Evolutionary conservation across 2,113 vertebrate genomes (phyloP), one percentile per base, ranked within the genome.

Genomic region (Hippolais icterina): DNA sequence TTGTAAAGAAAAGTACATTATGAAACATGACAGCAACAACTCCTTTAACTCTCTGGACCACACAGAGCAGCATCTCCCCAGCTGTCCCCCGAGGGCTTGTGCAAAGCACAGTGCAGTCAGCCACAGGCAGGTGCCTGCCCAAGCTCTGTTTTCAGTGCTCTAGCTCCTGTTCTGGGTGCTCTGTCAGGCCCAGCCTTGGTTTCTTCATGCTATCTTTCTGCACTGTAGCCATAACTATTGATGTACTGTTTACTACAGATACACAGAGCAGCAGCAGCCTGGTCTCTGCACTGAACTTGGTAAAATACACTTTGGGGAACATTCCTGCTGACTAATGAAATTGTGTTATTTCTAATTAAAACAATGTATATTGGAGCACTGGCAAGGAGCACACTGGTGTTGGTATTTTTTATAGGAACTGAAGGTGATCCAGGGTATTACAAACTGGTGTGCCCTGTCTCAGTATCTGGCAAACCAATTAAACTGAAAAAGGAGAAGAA

Each of bases 51-150:
- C 24, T 42, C 52, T 1, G 6, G 39, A 14, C 29, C 12, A 13
- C 3, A 1, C 13, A 25, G 71, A 54, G 64, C 61, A 94, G 63
- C 76, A n/a, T 44, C 50, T 7, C 0, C 21, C 25, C 0, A 0
- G 49, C 37, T 60, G 39, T 54, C 1, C 29, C 52, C 61, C 0
- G 0, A 2, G 12, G 56, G 50, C 23, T 68, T 11, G 23, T 4
- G 19, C 33, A 15, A 14, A n/a, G 44, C 1, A 2, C 41, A 11
- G 5, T 24, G n/a, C 50, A 52, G 64, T 39, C 64, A 72, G 1
- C 14, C 2, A 21, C 63, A 6, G 52, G 57, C 27, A 31, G n/a
- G 16, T 49, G 6, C n/a, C 44, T 18, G 37, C 63, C 46, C 46
- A 35, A 29, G 46, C 54, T 54, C 24, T 7, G 2, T 37, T 81